phyloP scores from a whole-genome alignment of 2,797 vertebrate genomes.

The Mustela erminea region DNA sequence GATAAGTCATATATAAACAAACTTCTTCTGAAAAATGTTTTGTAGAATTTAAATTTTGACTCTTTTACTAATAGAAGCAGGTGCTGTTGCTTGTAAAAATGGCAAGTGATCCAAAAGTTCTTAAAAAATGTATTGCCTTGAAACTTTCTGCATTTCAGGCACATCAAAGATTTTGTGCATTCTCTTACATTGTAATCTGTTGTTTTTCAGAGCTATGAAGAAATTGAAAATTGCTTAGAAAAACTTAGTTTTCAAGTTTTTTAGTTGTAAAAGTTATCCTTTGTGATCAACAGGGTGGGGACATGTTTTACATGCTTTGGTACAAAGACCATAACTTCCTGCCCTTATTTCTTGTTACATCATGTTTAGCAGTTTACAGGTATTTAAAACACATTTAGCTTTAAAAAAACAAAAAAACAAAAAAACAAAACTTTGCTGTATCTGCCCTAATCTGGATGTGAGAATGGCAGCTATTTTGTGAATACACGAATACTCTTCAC shows the following conservation, averaged over 20 bases:
- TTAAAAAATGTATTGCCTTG: background rate
- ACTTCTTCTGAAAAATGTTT: background rate
- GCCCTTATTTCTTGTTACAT: background rate
- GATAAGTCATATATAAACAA: background rate
- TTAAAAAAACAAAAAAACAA: background rate
- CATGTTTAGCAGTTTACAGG: background rate
- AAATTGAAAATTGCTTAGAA: conserved; percentile 54
- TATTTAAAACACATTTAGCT: background rate
- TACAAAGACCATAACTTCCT: background rate
- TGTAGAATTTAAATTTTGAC: background rate
- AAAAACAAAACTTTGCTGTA: background rate
- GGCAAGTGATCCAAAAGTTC: background rate
- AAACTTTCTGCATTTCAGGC: background rate
- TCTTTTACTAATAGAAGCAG: conserved; percentile 14
- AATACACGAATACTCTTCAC: fast-evolving
- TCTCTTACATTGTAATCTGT: conserved; percentile 12
- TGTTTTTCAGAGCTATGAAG: conserved; percentile 35
- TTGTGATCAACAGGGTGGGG: background rate
- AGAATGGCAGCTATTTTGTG: background rate
- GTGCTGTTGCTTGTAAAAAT: background rate
- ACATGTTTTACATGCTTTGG: background rate
- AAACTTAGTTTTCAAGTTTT: conserved; percentile 34
- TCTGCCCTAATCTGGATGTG: background rate
- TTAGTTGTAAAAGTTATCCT: conserved; percentile 2
- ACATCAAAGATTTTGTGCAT: background rate